Conservation (phyloP, 2,113 vertebrate species). For the Leucoraja erinaceus region DNA sequence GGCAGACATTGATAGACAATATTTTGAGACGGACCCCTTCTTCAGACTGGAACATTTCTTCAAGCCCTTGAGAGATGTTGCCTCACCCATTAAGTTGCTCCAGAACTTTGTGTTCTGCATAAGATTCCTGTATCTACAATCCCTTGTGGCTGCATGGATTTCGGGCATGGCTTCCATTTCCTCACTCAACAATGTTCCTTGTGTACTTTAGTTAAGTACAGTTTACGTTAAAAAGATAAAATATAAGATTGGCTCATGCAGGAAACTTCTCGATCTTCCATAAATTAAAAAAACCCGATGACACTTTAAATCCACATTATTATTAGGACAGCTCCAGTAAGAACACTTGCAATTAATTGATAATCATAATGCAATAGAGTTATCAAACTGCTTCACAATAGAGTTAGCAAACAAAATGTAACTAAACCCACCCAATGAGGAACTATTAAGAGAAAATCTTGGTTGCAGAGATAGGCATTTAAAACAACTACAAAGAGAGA, state of each 20-base stretch:
- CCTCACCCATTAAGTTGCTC: too few relatives aligned
- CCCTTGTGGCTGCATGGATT: neutral
- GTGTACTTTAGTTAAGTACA: neutral
- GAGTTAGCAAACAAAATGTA: too few relatives aligned
- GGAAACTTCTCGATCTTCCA: neutral
- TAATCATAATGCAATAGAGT: too few relatives aligned
- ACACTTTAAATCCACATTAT: neutral
- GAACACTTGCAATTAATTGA: neutral
- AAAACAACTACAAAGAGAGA: neutral
- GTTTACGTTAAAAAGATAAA: neutral
- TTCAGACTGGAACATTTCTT: too few relatives aligned
- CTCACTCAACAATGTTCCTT: too few relatives aligned
- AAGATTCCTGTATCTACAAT: too few relatives aligned
- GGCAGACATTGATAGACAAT: too few relatives aligned
- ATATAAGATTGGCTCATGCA: neutral
- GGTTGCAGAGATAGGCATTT: neutral
- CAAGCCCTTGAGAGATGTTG: too few relatives aligned
- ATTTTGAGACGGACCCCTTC: too few relatives aligned
- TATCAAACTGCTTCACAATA: neutral
- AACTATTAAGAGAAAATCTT: neutral
- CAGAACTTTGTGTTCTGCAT: too few relatives aligned
- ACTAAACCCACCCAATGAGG: neutral
- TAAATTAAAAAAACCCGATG: neutral
- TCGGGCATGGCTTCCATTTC: neutral
- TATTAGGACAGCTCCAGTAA: neutral